Evolutionary conservation across 2,113 vertebrate species (phyloP).

Genomic region (Podilymbus podiceps): DNA sequence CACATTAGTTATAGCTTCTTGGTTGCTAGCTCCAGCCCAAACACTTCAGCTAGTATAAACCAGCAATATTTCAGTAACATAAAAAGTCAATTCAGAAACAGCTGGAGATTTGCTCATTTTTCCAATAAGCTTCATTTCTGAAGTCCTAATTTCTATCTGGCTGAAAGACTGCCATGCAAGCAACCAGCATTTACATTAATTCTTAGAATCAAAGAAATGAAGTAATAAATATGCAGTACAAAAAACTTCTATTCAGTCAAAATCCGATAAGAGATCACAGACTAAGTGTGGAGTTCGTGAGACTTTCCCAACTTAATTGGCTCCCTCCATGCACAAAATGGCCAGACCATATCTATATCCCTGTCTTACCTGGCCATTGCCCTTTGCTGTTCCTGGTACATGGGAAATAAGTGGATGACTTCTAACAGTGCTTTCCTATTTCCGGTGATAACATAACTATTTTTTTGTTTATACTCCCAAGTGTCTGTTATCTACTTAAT

Average conservation of each 20-base stretch:
- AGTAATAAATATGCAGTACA: background rate
- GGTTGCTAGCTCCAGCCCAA: background rate
- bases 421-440: background rate
- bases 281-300: background rate
- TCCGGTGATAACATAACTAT: background rate
- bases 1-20: background rate
- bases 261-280: background rate
- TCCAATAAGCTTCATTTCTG: background rate
- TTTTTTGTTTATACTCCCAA: background rate
- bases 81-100: background rate
- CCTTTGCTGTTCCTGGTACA: background rate
- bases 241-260: background rate
- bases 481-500: background rate
- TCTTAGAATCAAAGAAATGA: background rate
- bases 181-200: background rate
- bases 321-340: background rate
- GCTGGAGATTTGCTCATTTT: background rate
- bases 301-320: rapidly evolving
- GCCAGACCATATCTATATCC: background rate
- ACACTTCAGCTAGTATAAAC: background rate
- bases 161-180: background rate
- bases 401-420: background rate
- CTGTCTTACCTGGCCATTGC: background rate
- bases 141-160: background rate
- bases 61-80: background rate